These are phyloP conservation scores for Drosophila glabriapex DNA, from an alignment of 2,888 invertebrate genomes.

Conservation along the genomic window DNA sequence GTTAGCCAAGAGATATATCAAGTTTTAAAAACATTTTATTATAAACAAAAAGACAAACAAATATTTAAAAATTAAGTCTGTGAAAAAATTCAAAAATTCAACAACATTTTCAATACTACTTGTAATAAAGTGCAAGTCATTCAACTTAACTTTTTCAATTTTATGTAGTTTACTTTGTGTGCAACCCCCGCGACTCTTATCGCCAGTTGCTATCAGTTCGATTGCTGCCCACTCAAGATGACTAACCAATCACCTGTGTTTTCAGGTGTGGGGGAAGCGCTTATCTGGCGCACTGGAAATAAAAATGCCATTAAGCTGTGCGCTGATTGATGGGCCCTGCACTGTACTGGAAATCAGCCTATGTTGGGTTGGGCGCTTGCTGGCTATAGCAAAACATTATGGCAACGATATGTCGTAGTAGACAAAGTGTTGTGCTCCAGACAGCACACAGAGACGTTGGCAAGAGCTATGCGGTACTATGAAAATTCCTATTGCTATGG, in stretches of 20 bases:
- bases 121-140: background rate
- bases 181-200: slow-evolving; percentile 11
- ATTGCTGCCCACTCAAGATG: slow-evolving; percentile 21
- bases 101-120: background rate
- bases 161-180: background rate
- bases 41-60: background rate
- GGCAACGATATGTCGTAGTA: slow-evolving; percentile 45
- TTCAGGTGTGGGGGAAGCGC: background rate
- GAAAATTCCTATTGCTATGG: slow-evolving; percentile 72
- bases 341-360: slow-evolving; percentile 14
- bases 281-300: slow-evolving; percentile 46
- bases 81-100: rapidly evolving
- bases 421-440: slow-evolving; percentile 52
- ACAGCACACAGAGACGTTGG: slow-evolving; percentile 24
- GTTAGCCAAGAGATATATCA: background rate
- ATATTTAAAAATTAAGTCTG: background rate
- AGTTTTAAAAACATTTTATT: background rate
- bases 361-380: background rate
- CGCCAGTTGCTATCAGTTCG: slow-evolving; percentile 19
- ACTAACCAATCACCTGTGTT: slow-evolving; percentile 43
- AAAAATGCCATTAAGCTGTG: slow-evolving; percentile 38
- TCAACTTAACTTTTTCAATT: background rate
- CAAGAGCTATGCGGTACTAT: slow-evolving; percentile 68
- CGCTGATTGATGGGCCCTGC: slow-evolving; percentile 52
- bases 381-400: slow-evolving; percentile 7